phyloP scores from a whole-genome alignment of 1,140 invertebrate species.

The Drosophila saltans region DNA sequence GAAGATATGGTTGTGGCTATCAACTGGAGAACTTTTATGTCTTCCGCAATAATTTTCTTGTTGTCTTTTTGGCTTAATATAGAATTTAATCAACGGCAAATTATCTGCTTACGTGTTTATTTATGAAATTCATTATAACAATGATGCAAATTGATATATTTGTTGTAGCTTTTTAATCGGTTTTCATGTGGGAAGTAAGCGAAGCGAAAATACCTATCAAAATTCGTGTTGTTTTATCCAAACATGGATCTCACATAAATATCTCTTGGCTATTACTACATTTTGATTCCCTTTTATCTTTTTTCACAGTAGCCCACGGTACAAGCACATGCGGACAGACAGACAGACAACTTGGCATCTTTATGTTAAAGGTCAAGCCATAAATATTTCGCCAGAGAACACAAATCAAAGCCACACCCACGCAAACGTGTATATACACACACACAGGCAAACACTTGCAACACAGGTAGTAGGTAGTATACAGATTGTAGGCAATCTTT shows the following conservation, averaged over 20 bases:
- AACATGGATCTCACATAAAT: conserved; percentile 7
- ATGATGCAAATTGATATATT: conserved; percentile 5
- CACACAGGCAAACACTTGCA: not conserved
- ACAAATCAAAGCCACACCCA: conserved; percentile 14
- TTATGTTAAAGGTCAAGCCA: conserved; percentile 53
- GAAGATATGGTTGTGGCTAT: not conserved
- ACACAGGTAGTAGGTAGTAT: not conserved
- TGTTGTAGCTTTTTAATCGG: conserved; percentile 1
- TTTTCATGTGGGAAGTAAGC: not conserved
- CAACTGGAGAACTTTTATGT: not conserved
- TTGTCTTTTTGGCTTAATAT: not conserved
- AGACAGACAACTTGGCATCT: conserved; percentile 8
- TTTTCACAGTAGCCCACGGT: conserved; percentile 1
- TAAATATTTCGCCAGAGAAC: conserved; percentile 37
- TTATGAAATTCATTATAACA: conserved; percentile 1
- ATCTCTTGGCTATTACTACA: conserved; percentile 1
- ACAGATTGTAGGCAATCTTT: conserved; percentile 2
- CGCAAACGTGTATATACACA: not conserved
- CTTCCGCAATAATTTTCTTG: not conserved
- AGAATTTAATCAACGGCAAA: not conserved
- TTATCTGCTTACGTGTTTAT: conserved; percentile 8
- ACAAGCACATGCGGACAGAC: not conserved
- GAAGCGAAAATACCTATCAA: not conserved
- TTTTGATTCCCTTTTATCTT: not conserved
- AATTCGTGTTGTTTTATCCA: conserved; percentile 13